phyloP scores from a whole-genome alignment of 2,888 invertebrate genomes.

The Rhagonycha fulva region DNA sequence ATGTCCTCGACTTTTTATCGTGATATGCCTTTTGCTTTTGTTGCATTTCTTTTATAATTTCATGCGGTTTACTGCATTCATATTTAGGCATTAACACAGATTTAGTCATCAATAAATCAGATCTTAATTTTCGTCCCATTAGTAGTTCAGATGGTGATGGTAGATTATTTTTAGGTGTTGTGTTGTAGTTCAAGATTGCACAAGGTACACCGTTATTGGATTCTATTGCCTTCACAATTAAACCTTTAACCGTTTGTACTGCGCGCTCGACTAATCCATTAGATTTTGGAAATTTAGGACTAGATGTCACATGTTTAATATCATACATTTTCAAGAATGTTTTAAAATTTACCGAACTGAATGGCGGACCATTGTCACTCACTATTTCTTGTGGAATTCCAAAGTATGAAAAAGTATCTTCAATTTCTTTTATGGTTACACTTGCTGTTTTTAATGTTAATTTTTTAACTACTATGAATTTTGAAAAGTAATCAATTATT shows the following conservation, averaged over 20 bases:
- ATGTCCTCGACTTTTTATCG: neutral
- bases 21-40: neutral
- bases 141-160: slow-evolving; percentile 34
- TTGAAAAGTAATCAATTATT: slow-evolving; percentile 37
- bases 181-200: slow-evolving; percentile 33
- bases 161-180: slow-evolving; percentile 35
- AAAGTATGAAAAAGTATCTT: slow-evolving; percentile 32
- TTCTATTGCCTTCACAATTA: slow-evolving; percentile 28
- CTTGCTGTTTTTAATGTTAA: slow-evolving; percentile 24
- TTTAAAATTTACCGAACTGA: slow-evolving; percentile 26
- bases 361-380: slow-evolving; percentile 34
- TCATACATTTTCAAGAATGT: slow-evolving; percentile 28
- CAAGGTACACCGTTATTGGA: slow-evolving; percentile 33
- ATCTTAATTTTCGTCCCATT: slow-evolving; percentile 37
- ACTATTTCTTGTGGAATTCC: slow-evolving; percentile 30
- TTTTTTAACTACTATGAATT: slow-evolving; percentile 36
- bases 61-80: neutral
- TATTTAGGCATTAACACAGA: slow-evolving; percentile 18
- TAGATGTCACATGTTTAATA: slow-evolving; percentile 29
- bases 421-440: slow-evolving; percentile 22
- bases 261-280: slow-evolving; percentile 36
- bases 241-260: slow-evolving; percentile 35
- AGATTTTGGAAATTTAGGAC: slow-evolving; percentile 31
- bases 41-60: neutral
- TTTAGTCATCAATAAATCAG: slow-evolving; percentile 24